Percentiles rank a stretch among this genome's conserved stretches.
Conservation (phyloP, 2,113 vertebrate genomes). For the Dipodomys merriami region DNA sequence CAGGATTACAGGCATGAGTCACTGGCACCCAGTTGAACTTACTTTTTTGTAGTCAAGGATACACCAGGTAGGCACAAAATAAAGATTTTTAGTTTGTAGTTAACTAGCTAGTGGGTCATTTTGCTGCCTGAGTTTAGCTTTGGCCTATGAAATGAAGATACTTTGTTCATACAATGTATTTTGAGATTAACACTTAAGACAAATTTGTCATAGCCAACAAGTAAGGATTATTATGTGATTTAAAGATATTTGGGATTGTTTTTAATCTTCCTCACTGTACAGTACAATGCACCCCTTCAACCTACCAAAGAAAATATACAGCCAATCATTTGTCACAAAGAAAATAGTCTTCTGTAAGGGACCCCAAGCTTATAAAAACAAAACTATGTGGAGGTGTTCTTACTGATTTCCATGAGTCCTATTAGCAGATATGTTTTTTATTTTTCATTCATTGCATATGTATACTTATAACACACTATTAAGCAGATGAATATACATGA, state of each 20-base stretch:
- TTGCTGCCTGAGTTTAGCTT: neutral
- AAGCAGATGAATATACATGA: neutral
- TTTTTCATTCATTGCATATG: neutral
- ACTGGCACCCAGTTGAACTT: too few relatives aligned
- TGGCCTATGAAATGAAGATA: neutral
- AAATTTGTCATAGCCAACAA: neutral
- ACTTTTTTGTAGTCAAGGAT: neutral
- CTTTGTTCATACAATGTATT: conserved; percentile 2
- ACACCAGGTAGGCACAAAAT: neutral
- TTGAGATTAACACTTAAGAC: neutral
- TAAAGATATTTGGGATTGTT: neutral
- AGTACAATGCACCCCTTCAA: neutral
- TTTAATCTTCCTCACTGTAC: neutral
- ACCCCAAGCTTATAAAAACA: neutral
- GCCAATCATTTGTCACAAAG: neutral
- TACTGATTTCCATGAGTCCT: neutral
- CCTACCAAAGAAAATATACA: neutral
- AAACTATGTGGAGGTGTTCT: neutral
- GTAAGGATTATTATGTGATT: neutral
- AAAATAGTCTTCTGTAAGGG: neutral
- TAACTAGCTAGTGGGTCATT: neutral
- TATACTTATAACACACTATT: neutral
- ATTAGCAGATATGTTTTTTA: neutral
- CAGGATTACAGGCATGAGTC: too few relatives aligned
- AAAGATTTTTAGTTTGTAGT: neutral